phyloP scores from a whole-genome alignment of 2,797 vertebrate species.

The Artibeus lituratus region DNA sequence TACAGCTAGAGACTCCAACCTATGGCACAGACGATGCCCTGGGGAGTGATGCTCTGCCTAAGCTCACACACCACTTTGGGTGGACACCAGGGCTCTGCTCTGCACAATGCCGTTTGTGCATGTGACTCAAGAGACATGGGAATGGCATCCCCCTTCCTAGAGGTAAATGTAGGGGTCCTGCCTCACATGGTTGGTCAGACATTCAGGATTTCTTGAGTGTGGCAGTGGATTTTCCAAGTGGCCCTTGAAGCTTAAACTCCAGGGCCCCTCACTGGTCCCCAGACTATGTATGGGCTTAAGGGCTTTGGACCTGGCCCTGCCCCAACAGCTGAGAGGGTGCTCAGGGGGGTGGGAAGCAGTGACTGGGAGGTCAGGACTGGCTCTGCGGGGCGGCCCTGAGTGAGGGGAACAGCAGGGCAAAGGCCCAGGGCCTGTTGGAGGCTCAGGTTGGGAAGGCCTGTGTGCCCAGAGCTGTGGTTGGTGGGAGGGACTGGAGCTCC shows the following conservation, averaged over 20 bases:
- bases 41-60: too few species aligned
- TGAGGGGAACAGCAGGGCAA: background rate
- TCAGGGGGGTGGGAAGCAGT: background rate
- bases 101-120: rapidly evolving
- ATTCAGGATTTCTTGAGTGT: background rate
- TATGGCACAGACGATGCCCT: rapidly evolving
- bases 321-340: background rate
- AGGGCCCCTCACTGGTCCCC: background rate
- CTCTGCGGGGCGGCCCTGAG: background rate
- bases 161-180: rapidly evolving
- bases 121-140: background rate
- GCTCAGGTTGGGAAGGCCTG: background rate
- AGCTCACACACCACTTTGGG: background rate
- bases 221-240: background rate
- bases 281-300: background rate
- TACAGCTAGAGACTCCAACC: background rate
- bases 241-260: background rate
- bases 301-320: background rate
- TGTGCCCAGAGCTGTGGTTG: background rate
- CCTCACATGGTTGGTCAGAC: too few species aligned
- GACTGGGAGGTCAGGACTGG: too few species aligned
- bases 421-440: too few species aligned
- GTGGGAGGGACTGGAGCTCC: background rate
- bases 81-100: background rate
- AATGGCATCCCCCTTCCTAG: background rate